Evolutionary conservation across 2,888 invertebrate genomes (phyloP), one percentile per base, ranked within the genome.

Genomic region (Amphimallon solstitiale): DNA sequence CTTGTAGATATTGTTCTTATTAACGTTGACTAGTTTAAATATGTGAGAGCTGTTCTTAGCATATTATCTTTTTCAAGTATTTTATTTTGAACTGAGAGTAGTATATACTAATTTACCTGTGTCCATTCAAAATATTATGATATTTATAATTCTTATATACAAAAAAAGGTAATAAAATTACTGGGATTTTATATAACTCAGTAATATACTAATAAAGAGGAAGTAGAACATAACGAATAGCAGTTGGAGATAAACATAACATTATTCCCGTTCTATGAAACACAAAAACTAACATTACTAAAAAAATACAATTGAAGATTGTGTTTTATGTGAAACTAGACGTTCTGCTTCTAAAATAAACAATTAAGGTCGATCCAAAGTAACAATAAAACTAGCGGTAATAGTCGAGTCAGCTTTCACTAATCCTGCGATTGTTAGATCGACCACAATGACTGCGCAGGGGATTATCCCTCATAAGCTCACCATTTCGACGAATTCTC

Each of bases 341-440:
- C 61, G 15, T 12, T 10, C 29, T 23, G 15, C 43, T 29, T 43
- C 10, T 43, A 69, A 49, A 66, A 59, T 69, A 69, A 71, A 71
- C 71, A 69, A 71, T 69, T 71, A 70, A 70, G 64, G 29, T 59
- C 48, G 64, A 38, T 60, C 48, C 60, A 67, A 67, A 65, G 60
- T 51, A 68, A 70, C 67, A 70, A 68, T 69, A 69, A 68, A 67
- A 65, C 65, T 62, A 68, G 66, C 65, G 60, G 69, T 67, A 69
- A 68, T 69, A 64, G 71, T 69, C 67, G 70, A 70, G 70, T 70
- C 70, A 70, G 72, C 70, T 68, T 69, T 72, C 67, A 68, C 67
- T 73, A 73, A 72, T 72, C 72, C 69, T 60, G 45, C 70, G 70
- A 73, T 70, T 72, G 70, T 70, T 65, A 60, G 70, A 67, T 67